Evolutionary conservation across 1,140 invertebrate genomes (phyloP), one percentile per base, ranked within the genome.

Genomic region (Cyclina sinensis): DNA sequence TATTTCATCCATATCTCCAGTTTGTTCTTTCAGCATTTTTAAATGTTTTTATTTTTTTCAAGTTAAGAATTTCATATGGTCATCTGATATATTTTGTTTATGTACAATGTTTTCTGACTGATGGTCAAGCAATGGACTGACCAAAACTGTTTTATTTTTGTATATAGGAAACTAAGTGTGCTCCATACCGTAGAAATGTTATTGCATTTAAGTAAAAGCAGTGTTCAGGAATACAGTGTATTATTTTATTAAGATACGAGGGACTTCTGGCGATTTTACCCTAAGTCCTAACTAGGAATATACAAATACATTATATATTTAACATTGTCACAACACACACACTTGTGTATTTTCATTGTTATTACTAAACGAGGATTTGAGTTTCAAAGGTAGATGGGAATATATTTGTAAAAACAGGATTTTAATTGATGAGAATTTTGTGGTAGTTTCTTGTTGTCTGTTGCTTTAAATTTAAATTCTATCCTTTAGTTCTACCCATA

Each of bases 291-390:
- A 27, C 4, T 7, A n/a, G 27, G 57, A 62, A 62, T 62, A 24
- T 62, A 62, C 57, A 62, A 1, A 62, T 27, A 27, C n/a, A 27
- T 62, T 62, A 62, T 62, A n/a, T 54, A 54, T 54, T 54, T 54
- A 4, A 54, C 21, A 18, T 54, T 54, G 12, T 3, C 3, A 12
- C 21, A 18, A 21, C 21, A 21, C 3, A 57, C 5, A 18, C 14
- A n/a, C 5, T 57, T 21, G 7, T 21, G 51, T 3, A 21, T n/a
- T 57, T 57, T 57, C 21, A n/a, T n/a, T n/a, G n/a, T 57, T 62
- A 27, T 24, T 62, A 14, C 14, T 27, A 11, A 62, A 62, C 57
- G 57, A 62, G 27, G 57, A 62, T 62, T 62, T 27, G 24, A 62
- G 14, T 62, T 62, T n/a, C 57, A 62, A 24, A 62, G 57, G 57